phyloP scores from a whole-genome alignment of 2,797 vertebrate genomes.

The Novumbra hubbsi region DNA sequence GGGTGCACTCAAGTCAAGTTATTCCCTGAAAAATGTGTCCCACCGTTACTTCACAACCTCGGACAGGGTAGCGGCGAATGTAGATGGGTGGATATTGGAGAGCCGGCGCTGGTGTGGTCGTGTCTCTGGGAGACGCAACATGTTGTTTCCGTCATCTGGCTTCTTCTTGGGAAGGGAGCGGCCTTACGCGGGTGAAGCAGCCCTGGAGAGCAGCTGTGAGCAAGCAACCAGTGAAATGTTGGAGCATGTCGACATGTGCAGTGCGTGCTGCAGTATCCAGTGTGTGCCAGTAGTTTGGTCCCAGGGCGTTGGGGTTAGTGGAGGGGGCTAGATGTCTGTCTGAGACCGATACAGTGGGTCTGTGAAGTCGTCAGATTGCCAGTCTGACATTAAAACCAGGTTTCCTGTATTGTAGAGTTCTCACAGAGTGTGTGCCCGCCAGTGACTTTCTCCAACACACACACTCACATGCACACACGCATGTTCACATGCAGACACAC shows the following conservation, averaged over 20 bases:
- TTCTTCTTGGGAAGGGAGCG: slow-evolving; percentile 40
- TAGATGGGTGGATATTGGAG: neutral
- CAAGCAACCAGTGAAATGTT: slow-evolving; percentile 43
- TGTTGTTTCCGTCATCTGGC: slow-evolving; percentile 27
- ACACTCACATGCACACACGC: neutral
- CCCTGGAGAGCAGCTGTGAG: slow-evolving; percentile 54
- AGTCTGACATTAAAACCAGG: slow-evolving; percentile 38
- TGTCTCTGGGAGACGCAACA: neutral
- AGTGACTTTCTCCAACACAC: neutral
- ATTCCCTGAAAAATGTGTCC: too few species aligned
- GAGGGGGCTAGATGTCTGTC: slow-evolving; percentile 19
- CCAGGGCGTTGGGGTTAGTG: slow-evolving; percentile 50
- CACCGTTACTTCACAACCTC: slow-evolving; percentile 11
- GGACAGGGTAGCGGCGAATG: neutral
- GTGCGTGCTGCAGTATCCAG: slow-evolving; percentile 46
- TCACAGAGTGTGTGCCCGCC: slow-evolving; percentile 24
- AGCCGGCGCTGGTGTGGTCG: neutral
- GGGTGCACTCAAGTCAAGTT: too few species aligned
- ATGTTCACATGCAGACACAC: neutral
- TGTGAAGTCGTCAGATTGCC: slow-evolving; percentile 62
- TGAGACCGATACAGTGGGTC: slow-evolving; percentile 57
- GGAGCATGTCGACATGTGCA: slow-evolving; percentile 35
- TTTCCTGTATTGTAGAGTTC: slow-evolving; percentile 47
- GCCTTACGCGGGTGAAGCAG: slow-evolving; percentile 28
- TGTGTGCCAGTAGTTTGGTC: slow-evolving; percentile 53